Evolutionary conservation across 1,140 invertebrate genomes (phyloP).

Genomic region (Megalopta genalis): DNA sequence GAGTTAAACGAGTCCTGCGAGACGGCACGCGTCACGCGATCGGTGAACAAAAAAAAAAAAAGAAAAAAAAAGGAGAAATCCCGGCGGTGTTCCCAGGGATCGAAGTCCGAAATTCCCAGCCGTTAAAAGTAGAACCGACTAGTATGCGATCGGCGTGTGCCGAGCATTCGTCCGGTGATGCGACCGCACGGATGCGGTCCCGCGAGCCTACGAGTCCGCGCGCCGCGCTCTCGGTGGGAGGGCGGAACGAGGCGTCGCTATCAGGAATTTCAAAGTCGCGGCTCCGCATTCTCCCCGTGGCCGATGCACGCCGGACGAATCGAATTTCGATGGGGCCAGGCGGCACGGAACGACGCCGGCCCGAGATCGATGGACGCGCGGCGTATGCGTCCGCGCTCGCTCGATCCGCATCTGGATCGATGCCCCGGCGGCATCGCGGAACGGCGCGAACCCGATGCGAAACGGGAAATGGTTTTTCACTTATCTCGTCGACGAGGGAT

Average conservation of each 20-base stretch:
- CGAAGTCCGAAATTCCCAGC: background rate
- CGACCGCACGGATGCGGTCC: background rate
- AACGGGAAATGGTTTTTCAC: constrained; percentile 15
- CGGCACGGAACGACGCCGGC: too few relatives aligned
- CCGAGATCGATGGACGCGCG: background rate
- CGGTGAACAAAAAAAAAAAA: background rate
- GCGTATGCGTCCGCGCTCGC: too few relatives aligned
- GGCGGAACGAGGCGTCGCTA: too few relatives aligned
- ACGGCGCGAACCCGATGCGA: too few relatives aligned
- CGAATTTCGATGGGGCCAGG: background rate
- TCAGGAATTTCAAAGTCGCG: background rate
- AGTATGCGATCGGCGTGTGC: background rate
- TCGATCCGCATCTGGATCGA: too few relatives aligned
- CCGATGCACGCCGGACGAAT: background rate
- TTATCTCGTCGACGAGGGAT: constrained; percentile 28
- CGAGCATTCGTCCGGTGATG: background rate
- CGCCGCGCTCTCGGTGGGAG: background rate
- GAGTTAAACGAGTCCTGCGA: too few relatives aligned
- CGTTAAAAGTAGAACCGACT: background rate
- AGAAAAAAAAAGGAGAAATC: too few relatives aligned
- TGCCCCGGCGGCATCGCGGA: too few relatives aligned
- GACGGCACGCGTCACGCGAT: too few relatives aligned
- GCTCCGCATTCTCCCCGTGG: background rate
- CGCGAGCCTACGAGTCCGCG: background rate
- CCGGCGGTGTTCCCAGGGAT: background rate